Conservation (phyloP, 1,140 invertebrate species). For the Microplitis mediator region DNA sequence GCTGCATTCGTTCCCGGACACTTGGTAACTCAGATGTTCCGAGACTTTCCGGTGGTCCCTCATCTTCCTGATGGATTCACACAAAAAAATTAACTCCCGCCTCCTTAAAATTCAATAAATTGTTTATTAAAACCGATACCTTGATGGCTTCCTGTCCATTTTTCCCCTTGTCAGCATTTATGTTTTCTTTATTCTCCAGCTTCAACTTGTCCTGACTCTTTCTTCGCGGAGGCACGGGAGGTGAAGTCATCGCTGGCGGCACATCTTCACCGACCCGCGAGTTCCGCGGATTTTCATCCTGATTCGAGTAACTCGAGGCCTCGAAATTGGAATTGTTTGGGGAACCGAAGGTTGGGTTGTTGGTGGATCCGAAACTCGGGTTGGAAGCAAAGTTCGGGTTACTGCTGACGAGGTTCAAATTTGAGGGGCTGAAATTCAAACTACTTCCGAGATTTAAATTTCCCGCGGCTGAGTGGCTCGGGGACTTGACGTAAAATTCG, state of each 20-base stretch:
- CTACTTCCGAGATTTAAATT: too few relatives aligned
- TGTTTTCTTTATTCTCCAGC: constrained; percentile 62
- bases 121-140: constrained; percentile 35
- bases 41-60: constrained; percentile 40
- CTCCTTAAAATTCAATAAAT: background rate
- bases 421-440: too few relatives aligned
- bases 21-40: constrained; percentile 69
- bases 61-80: constrained; percentile 52
- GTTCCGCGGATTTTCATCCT: too few relatives aligned
- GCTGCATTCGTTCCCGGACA: constrained; percentile 89
- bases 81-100: background rate
- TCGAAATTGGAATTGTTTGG: too few relatives aligned
- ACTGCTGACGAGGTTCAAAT: too few relatives aligned
- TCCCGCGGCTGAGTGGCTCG: too few relatives aligned
- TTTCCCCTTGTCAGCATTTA: constrained; percentile 42
- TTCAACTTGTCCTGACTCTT: constrained; percentile 63
- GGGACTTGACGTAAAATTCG: constrained; percentile 18
- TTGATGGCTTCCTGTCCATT: constrained; percentile 46
- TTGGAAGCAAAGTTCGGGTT: too few relatives aligned
- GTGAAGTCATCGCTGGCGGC: constrained; percentile 42
- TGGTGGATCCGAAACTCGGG: background rate
- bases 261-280: constrained; percentile 2
- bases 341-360: constrained; percentile 1
- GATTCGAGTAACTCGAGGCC: too few relatives aligned
- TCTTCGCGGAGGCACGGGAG: constrained; percentile 66